A percentile compares a stretch with the other conserved stretches of the same genome.
phyloP scores from a whole-genome alignment of 2,888 invertebrate genomes.

The Acholoe squamosa region DNA sequence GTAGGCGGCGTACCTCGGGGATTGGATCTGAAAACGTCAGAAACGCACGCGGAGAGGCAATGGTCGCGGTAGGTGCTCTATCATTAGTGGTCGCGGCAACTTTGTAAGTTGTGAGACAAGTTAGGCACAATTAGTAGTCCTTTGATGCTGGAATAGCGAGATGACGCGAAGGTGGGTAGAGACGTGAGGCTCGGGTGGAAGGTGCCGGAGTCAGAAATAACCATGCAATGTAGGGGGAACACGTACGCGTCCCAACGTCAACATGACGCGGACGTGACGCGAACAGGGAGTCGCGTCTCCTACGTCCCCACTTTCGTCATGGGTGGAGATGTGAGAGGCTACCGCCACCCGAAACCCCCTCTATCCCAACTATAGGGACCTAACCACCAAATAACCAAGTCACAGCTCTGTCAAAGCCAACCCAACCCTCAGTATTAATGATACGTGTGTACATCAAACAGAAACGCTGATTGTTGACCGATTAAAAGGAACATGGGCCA shows the following conservation, averaged over 20 bases:
- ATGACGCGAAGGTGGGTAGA: not conserved
- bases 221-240: not conserved
- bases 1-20: not conserved
- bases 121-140: not conserved
- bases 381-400: no score
- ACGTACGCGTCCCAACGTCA: not conserved
- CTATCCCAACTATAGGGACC: no score
- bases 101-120: constrained; percentile 23
- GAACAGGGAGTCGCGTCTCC: not conserved
- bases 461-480: no score
- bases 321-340: not conserved
- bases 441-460: no score
- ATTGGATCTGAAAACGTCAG: not conserved
- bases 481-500: no score
- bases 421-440: no score
- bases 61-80: not conserved
- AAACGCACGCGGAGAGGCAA: not conserved
- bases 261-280: constrained; percentile 2
- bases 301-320: not conserved
- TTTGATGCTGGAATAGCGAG: not conserved
- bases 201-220: not conserved
- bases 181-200: not conserved
- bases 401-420: no score
- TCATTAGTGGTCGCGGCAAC: not conserved
- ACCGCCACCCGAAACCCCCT: no score